Percentiles rank a stretch among this genome's conserved stretches.
These are phyloP conservation scores for Bergia sp. DNA, from an alignment of 92 coral and sea anemone genomes.

Conservation along the genomic window DNA sequence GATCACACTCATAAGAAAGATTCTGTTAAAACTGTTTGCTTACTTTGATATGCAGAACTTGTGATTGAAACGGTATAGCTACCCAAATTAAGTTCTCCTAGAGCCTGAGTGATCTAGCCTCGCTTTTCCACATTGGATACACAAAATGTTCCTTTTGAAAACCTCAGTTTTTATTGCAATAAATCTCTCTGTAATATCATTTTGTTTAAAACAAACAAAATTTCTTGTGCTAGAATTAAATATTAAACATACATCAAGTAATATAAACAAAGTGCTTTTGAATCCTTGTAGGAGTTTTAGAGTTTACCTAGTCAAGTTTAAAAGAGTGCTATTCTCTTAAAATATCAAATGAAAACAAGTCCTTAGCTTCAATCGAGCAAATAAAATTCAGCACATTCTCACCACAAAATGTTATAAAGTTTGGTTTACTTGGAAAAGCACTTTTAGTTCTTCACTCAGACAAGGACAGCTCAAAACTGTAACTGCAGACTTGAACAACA, in stretches of 20 bases:
- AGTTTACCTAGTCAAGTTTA: not conserved
- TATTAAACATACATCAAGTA: constrained; percentile 27
- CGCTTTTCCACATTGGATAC: not conserved
- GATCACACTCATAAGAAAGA: constrained; percentile 23
- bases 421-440: not conserved
- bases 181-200: constrained; percentile 16
- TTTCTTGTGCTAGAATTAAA: constrained; percentile 35
- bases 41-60: not conserved
- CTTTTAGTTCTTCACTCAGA: not conserved
- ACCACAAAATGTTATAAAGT: too few species aligned
- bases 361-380: not conserved
- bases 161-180: constrained; percentile 22
- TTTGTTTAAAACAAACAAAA: constrained; percentile 44
- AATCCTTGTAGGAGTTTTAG: not conserved
- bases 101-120: not conserved
- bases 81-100: not conserved
- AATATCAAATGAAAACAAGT: too few species aligned
- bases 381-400: not conserved
- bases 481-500: not conserved
- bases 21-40: not conserved
- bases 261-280: constrained; percentile 20
- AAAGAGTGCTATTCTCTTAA: not conserved
- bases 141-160: not conserved
- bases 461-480: not conserved
- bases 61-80: not conserved